Percentiles rank a stretch among this genome's conserved stretches.
Evolutionary conservation across 1,140 invertebrate species (phyloP).

Genomic region (Aporrectodea caliginosa): DNA sequence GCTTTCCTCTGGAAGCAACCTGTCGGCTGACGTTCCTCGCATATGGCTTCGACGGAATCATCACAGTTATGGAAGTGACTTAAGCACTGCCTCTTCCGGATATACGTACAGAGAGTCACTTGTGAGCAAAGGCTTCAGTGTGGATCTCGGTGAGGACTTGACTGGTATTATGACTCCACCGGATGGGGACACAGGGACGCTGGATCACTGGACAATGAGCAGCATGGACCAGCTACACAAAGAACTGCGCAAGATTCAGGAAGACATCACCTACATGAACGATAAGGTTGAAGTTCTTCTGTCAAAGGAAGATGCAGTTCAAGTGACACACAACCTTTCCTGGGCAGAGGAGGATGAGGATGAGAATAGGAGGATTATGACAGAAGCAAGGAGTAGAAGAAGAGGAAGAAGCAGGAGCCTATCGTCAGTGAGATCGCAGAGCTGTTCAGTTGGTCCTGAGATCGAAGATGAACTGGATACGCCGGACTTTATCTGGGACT

Average conservation of each 20-base stretch:
- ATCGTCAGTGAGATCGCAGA: neutral
- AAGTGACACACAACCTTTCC: neutral
- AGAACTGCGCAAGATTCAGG: conserved; percentile 14
- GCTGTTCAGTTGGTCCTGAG: neutral
- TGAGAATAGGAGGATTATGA: neutral
- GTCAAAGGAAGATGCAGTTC: neutral
- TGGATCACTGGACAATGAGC: conserved; percentile 5
- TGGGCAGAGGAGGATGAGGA: neutral
- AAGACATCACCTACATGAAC: conserved; percentile 16
- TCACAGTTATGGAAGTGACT: neutral
- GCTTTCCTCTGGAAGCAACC: neutral
- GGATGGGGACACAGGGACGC: neutral
- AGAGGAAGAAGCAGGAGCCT: neutral
- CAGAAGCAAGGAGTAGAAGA: too few species aligned
- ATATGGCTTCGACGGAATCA: neutral
- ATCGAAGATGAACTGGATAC: conserved; percentile 20
- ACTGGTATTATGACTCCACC: conserved; percentile 1
- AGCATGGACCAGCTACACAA: conserved; percentile 20
- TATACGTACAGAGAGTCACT: conserved; percentile 20
- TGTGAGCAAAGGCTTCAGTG: conserved; percentile 21
- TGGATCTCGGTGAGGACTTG: conserved; percentile 19
- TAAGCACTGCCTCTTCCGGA: neutral
- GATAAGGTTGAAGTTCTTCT: conserved; percentile 15
- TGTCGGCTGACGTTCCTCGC: neutral
- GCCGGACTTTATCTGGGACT: conserved; percentile 15